Evolutionary conservation across 2,797 vertebrate genomes (phyloP), one percentile per base, ranked within the genome.

Genomic region (Acrossocheilus wenchowensis): DNA sequence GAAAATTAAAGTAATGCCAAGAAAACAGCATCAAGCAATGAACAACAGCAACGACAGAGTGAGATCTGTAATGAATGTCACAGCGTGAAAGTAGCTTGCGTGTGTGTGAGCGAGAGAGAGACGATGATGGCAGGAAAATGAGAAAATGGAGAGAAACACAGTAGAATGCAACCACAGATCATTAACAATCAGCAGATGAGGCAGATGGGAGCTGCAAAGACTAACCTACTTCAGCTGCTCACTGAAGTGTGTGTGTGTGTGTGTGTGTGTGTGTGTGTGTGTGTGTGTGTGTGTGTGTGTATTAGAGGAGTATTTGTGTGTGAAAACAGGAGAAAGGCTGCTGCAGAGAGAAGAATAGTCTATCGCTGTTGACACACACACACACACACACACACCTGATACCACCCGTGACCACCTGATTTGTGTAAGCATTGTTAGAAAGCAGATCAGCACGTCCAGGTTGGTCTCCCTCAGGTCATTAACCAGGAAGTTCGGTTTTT

Each of bases 1-100:
- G 91, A 93, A 90, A 95, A 94, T 94, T 94, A 94, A 94, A 86
- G 91, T 92, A 92, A 93, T 93, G 86, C 89, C 88, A 93, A 93
- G 69, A 82, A 5, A 52, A 74, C 48, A 90, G 91, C 92, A 91
- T 92, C 92, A 91, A 81, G 91, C 86, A 94, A 93, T 94, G 93
- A 93, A 92, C 91, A 93, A 94, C 88, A 94, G 89, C 92, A 93
- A 92, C 84, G 92, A 86, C 90, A 94, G 91, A 92, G 85, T 89
- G 54, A 57, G 87, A 81, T 92, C 89, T 89, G 87, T 89, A 90
- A 92, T 87, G 87, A 62, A 66, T 50, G 64, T 82, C 86, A 86
- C 43, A 91, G 90, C 91, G 91, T 77, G 62, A 62, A 23, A 77
- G 57, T 69, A 78, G 64, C 84, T 69, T 9, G 84, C 14, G 36